These are phyloP conservation scores for Eretmochelys imbricata DNA, from an alignment of 2,113 vertebrate species.

Conservation along the genomic window DNA sequence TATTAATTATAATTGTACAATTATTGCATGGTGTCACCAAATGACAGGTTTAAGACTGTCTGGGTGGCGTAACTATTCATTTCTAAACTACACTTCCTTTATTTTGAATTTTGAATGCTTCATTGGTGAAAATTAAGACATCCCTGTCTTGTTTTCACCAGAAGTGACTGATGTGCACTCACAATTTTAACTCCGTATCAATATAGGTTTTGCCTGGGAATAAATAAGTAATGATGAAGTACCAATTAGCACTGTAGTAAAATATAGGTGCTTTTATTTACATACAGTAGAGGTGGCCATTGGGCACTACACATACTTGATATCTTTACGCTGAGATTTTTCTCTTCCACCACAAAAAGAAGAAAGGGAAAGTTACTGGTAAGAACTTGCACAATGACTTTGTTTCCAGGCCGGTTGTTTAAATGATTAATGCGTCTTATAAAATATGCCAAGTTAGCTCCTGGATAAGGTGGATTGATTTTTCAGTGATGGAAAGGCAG, in stretches of 20 bases:
- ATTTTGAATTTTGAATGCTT: not conserved
- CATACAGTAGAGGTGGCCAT: not conserved
- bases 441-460: constrained; percentile 51
- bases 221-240: not conserved
- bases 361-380: not conserved
- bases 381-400: not conserved
- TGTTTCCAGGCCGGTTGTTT: constrained; percentile 23
- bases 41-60: not conserved
- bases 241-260: not conserved
- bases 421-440: not conserved
- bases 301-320: not conserved
- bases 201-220: not conserved
- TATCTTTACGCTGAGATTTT: not conserved
- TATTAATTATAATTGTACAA: not conserved
- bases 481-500: constrained; percentile 12
- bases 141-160: not conserved
- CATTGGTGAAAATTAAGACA: not conserved
- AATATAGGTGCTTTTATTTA: not conserved
- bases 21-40: not conserved
- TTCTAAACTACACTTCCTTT: not conserved
- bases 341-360: not conserved
- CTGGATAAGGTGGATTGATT: constrained; percentile 24
- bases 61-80: not conserved
- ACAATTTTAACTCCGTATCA: not conserved
- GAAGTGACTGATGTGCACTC: not conserved